Conservation (phyloP, 2,113 vertebrate genomes). For the Pelecanus crispus region DNA sequence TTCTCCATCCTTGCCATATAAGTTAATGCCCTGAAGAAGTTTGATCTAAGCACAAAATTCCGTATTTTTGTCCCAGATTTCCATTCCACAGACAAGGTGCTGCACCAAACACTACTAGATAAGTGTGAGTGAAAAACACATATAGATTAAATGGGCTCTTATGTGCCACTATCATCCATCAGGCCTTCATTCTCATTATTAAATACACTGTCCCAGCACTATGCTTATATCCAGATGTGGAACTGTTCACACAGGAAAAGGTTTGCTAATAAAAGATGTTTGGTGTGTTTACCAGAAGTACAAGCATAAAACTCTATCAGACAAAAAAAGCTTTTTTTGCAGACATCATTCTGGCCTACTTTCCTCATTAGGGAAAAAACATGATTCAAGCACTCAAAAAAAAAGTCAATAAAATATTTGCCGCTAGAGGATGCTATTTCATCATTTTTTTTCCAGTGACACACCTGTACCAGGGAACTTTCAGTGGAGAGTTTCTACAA, state of each 20-base stretch:
- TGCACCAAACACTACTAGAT: not conserved
- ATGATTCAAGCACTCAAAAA: not conserved
- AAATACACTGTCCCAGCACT: not conserved
- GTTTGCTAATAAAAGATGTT: not conserved
- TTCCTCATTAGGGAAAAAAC: not conserved
- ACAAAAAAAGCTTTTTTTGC: not conserved
- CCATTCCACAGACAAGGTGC: not conserved
- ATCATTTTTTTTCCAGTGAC: not conserved
- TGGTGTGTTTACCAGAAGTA: not conserved
- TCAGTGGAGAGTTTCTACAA: not conserved
- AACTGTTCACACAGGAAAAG: not conserved
- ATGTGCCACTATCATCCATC: accelerated
- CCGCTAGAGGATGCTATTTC: constrained; percentile 52
- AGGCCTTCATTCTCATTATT: too few relatives aligned
- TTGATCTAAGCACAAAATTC: not conserved
- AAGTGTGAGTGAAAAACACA: not conserved
- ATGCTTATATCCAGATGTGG: not conserved
- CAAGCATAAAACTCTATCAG: not conserved
- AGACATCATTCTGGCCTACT: not conserved
- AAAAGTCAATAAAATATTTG: not conserved
- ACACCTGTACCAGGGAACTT: not conserved
- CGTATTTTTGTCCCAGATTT: not conserved
- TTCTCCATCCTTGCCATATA: not conserved
- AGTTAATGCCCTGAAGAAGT: not conserved
- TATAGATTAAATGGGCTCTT: not conserved